Percentiles rank a stretch among this genome's conserved stretches.
Evolutionary conservation across 2,797 vertebrate genomes (phyloP).

Genomic region (Salarias fasciatus): DNA sequence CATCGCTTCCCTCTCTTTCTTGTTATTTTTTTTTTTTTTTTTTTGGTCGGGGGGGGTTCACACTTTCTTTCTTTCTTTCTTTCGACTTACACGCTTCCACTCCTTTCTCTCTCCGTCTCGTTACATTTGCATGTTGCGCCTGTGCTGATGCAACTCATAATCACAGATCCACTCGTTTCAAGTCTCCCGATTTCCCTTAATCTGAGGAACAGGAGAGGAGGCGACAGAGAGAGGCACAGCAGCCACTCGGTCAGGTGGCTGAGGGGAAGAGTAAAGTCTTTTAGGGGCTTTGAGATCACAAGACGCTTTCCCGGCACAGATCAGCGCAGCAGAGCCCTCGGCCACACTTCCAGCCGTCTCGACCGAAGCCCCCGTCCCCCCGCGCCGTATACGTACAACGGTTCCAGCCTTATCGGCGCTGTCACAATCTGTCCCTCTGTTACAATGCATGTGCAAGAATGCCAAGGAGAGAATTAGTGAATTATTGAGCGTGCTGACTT

Average conservation of each 20-base stretch:
- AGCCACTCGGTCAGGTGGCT: slow-evolving; percentile 46
- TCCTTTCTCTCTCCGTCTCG: slow-evolving; percentile 37
- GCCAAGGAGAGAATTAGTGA: slow-evolving; percentile 53
- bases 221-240: slow-evolving; percentile 1
- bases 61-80: slow-evolving; percentile 25
- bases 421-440: slow-evolving; percentile 35
- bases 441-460: slow-evolving; percentile 38
- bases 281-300: slow-evolving; percentile 42
- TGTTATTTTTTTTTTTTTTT: slow-evolving; percentile 12
- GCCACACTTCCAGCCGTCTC: not conserved
- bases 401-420: slow-evolving; percentile 26
- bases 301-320: slow-evolving; percentile 10
- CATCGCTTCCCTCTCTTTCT: slow-evolving; percentile 31
- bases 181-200: slow-evolving; percentile 62
- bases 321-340: not conserved
- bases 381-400: slow-evolving; percentile 12
- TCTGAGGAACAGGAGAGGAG: slow-evolving; percentile 40
- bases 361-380: not conserved
- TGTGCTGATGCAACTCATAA: slow-evolving; percentile 61
- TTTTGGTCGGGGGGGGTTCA: too few species aligned
- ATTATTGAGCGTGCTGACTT: slow-evolving; percentile 74
- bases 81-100: slow-evolving; percentile 47
- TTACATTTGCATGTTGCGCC: slow-evolving; percentile 46
- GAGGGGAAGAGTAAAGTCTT: slow-evolving; percentile 39
- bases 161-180: slow-evolving; percentile 63